Evolutionary conservation across 2,888 invertebrate genomes (phyloP).

Genomic region (Hemistola chrysoprasaria): DNA sequence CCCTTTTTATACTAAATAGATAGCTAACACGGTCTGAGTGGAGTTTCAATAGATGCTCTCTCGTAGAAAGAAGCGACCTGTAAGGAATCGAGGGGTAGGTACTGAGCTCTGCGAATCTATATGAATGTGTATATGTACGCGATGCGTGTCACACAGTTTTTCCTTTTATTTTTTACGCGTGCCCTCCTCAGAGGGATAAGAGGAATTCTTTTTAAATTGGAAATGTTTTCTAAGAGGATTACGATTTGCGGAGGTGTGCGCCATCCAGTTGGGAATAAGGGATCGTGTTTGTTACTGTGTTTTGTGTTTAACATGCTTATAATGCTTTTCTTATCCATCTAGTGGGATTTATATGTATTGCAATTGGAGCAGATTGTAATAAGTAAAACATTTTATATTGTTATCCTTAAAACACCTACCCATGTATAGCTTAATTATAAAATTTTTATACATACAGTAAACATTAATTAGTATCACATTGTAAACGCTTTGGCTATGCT

Average conservation of each 20-base stretch:
- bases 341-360: constrained; percentile 39
- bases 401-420: no score
- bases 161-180: constrained; percentile 80
- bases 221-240: constrained; percentile 83
- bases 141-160: constrained; percentile 72
- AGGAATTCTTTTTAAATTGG: constrained; percentile 83
- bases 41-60: constrained; percentile 82
- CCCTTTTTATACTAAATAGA: constrained; percentile 83
- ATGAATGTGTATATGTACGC: constrained; percentile 39
- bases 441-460: no score
- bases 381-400: neutral
- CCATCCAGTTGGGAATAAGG: constrained; percentile 59
- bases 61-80: constrained; percentile 79
- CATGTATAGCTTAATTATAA: no score
- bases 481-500: neutral
- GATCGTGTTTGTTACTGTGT: constrained; percentile 58
- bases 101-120: constrained; percentile 57
- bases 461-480: neutral
- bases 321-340: constrained; percentile 43
- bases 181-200: constrained; percentile 76
- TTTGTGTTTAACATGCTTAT: constrained; percentile 63
- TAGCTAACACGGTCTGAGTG: constrained; percentile 82
- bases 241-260: constrained; percentile 78
- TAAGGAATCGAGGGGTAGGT: constrained; percentile 73
- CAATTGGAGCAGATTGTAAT: neutral